Percentiles rank a stretch among this genome's conserved stretches.
Evolutionary conservation across 92 coral and sea anemone species (phyloP).

Genomic region (Meandrina meandrites): DNA sequence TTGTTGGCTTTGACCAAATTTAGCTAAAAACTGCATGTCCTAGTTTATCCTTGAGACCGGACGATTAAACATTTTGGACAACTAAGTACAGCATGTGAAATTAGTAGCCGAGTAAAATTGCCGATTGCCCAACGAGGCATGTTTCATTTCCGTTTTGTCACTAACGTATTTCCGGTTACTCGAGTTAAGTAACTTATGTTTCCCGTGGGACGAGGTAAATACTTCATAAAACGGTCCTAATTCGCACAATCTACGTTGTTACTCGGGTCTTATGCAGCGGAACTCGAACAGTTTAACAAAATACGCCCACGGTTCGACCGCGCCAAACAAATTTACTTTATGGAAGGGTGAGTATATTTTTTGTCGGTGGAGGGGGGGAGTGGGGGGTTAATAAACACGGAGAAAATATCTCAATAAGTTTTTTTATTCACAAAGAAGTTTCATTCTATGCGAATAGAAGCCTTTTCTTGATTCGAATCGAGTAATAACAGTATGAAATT

Average conservation of each 20-base stretch:
- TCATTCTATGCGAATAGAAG: not conserved
- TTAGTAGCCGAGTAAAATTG: not conserved
- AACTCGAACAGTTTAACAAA: not conserved
- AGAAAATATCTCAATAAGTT: not conserved
- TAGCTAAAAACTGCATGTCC: not conserved
- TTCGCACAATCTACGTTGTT: not conserved
- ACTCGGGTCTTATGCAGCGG: not conserved
- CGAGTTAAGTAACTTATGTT: not conserved
- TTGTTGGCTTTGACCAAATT: not conserved
- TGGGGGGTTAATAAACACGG: not conserved
- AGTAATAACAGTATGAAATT: not conserved
- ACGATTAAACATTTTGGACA: not conserved
- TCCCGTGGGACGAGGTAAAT: not conserved
- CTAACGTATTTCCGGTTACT: slow-evolving; percentile 2
- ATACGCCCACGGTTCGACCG: slow-evolving; percentile 1
- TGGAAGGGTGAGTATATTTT: not conserved
- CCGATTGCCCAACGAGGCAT: not conserved
- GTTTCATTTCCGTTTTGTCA: not conserved
- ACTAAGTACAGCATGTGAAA: not conserved
- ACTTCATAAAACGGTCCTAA: not conserved
- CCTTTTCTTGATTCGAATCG: not conserved
- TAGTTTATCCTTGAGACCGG: not conserved
- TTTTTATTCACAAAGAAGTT: not conserved
- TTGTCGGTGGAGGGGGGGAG: not conserved
- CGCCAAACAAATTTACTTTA: not conserved